phyloP scores from a whole-genome alignment of 2,797 vertebrate genomes.

The Oreonectes daqikongensis region DNA sequence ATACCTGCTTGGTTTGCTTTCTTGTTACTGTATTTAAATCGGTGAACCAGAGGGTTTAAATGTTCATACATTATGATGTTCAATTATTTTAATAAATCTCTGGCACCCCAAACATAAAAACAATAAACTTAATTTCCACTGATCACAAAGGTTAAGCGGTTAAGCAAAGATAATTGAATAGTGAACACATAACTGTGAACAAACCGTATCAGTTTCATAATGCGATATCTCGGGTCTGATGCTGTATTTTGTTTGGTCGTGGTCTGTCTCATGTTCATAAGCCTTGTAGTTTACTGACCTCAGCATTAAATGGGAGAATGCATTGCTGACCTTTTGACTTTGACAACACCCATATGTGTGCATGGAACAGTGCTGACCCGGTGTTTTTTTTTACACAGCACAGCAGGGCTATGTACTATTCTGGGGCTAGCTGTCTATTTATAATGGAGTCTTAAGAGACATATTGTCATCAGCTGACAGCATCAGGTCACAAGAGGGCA shows the following conservation, averaged over 20 bases:
- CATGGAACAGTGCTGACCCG: slow-evolving; percentile 55
- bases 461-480: slow-evolving; percentile 12
- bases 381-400: slow-evolving; percentile 29
- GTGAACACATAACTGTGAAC: not conserved
- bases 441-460: slow-evolving; percentile 34
- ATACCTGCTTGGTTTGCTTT: slow-evolving; percentile 13
- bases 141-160: too few relatives aligned
- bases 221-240: slow-evolving; percentile 24
- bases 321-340: slow-evolving; percentile 56
- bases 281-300: slow-evolving; percentile 43
- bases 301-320: slow-evolving; percentile 47
- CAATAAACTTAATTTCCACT: not conserved
- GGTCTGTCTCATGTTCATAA: slow-evolving; percentile 28
- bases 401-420: slow-evolving; percentile 12
- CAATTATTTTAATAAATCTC: too few relatives aligned
- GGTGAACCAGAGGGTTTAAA: not conserved
- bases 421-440: slow-evolving; percentile 28
- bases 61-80: too few relatives aligned
- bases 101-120: too few relatives aligned
- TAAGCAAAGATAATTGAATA: not conserved
- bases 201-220: not conserved
- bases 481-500: slow-evolving; percentile 6
- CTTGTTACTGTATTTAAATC: slow-evolving; percentile 5
- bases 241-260: slow-evolving; percentile 40
- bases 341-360: slow-evolving; percentile 50